phyloP scores from a whole-genome alignment of 2,888 invertebrate species.

The Gisinianus flammeolus region DNA sequence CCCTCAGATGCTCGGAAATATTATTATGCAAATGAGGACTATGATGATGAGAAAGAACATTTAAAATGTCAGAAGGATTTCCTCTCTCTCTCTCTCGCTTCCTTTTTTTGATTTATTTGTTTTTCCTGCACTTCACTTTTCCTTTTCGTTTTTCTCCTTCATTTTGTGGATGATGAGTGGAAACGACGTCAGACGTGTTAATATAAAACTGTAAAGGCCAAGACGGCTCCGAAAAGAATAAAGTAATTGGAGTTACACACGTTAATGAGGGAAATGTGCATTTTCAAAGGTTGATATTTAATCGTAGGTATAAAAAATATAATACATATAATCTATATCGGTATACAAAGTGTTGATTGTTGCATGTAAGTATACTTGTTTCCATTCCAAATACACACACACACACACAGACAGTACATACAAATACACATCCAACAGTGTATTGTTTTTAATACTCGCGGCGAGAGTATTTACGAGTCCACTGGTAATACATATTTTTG shows the following conservation, averaged over 20 bases:
- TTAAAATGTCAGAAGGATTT: background rate
- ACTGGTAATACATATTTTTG: background rate
- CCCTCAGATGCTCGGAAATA: no score
- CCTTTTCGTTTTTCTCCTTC: background rate
- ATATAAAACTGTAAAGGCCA: background rate
- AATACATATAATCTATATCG: no score
- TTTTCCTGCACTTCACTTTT: background rate
- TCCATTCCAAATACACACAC: background rate
- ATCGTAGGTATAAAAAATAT: background rate
- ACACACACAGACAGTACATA: background rate
- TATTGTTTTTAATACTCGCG: no score
- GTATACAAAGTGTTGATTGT: no score
- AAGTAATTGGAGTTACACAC: no score
- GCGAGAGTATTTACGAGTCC: background rate
- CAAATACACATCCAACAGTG: no score
- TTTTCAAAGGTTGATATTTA: slow-evolving; percentile 9
- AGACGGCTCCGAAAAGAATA: background rate
- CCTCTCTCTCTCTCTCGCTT: background rate
- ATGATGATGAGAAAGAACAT: background rate
- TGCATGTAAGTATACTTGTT: no score
- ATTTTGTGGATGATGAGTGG: background rate
- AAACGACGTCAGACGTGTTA: background rate
- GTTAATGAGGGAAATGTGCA: background rate
- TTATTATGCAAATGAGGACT: no score
- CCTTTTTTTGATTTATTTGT: background rate